Evolutionary conservation across 2,113 vertebrate species (phyloP), one percentile per base, ranked within the genome.

Genomic region (Promerops cafer): DNA sequence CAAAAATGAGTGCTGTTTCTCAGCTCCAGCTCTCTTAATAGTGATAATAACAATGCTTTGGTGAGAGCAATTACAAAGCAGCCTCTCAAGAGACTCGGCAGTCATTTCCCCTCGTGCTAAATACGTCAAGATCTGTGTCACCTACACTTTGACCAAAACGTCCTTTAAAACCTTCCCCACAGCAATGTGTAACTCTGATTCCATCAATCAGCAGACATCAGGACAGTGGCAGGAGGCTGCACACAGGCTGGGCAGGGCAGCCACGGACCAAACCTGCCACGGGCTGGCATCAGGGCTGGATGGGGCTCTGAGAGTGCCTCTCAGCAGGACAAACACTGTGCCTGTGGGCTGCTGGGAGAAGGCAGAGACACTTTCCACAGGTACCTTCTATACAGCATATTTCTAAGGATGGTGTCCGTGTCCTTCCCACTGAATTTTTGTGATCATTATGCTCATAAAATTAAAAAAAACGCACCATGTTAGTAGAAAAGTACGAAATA

Each of bases 21-120:
- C 17, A 80, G 45, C 59, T 91, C 69, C 20, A 94, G 39, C 28
- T 50, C 81, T 92, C 94, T 95, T 90, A 90, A 92, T 93, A 96
- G 74, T 12, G 60, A 77, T 92, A 97, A 95, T 83, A 88, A 89
- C 86, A 87, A 68, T 90, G 83, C 74, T 83, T 86, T 4, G 0
- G 31, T 5, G 4, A 94, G 30, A 78, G 57, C 94, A 96, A 86
- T 94, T 96, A 94, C 37, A 87, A 77, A 96, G 72, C 64, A 91
- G 59, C 39, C 66, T 87, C 71, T 59, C 21, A 28, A 91, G 66
- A 80, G 50, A 37, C 45, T 50, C 78, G 45, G 89, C 72, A 65
- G 68, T 52, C 74, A 63, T 85, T 87, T 77, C 37, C 35, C 61
- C 21, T 87, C 0, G 0, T 1, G 2, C 54, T 93, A 78, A 90